Conservation (phyloP, 2,888 invertebrate species). For the Odontothrips loti region DNA sequence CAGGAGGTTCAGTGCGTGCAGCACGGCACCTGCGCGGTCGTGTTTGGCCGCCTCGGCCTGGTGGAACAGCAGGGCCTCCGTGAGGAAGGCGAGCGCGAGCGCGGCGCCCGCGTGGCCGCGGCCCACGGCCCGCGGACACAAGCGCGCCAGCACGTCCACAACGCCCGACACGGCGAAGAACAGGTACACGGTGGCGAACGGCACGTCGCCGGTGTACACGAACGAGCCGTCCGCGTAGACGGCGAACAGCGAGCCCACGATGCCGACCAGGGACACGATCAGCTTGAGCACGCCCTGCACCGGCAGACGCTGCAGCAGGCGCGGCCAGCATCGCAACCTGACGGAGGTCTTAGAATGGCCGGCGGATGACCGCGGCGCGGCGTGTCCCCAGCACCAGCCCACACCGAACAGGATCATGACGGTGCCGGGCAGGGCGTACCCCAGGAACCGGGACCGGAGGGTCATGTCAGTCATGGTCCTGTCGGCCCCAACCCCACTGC, state of each 20-base stretch:
- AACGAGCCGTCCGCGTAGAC: slow-evolving; percentile 10
- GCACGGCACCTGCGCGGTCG: background rate
- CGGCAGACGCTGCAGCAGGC: background rate
- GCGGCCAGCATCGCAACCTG: background rate
- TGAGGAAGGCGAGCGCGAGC: slow-evolving; percentile 46
- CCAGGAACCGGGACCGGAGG: slow-evolving; percentile 11
- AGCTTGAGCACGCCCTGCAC: slow-evolving; percentile 19
- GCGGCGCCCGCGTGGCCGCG: slow-evolving; percentile 45
- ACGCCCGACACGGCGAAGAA: slow-evolving; percentile 48
- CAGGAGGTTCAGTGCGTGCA: background rate
- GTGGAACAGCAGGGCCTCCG: slow-evolving; percentile 46
- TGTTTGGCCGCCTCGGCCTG: background rate
- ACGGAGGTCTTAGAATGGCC: background rate
- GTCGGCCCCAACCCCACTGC: background rate
- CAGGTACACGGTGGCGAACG: slow-evolving; percentile 45
- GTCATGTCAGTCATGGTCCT: background rate
- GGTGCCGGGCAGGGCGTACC: slow-evolving; percentile 6
- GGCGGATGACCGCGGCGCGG: background rate
- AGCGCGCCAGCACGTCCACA: slow-evolving; percentile 46
- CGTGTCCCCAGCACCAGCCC: slow-evolving; percentile 8
- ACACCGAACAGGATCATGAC: slow-evolving; percentile 3
- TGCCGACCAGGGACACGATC: slow-evolving; percentile 10
- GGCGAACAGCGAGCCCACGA: slow-evolving; percentile 21
- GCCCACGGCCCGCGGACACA: slow-evolving; percentile 45
- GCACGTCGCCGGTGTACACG: slow-evolving; percentile 1